Base-by-base conservation (phyloP, 2,113 vertebrate genomes). In the Tetrax tetrax region DNA sequence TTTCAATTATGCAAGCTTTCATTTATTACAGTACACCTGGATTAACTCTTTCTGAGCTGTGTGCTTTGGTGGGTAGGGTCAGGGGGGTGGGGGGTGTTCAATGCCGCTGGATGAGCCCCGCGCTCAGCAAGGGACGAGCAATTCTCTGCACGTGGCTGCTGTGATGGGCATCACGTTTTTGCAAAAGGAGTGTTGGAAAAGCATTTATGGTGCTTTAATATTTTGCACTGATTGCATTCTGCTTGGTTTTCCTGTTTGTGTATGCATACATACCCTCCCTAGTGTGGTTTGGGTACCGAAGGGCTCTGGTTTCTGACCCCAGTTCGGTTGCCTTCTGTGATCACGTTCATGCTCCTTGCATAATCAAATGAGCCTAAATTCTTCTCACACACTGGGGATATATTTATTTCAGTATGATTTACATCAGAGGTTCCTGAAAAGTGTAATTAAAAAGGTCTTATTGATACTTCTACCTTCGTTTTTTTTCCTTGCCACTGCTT, bases 1-100 rank as follows among this genome's bases (percentile, higher is more conserved):
- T 97, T 95, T 96, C 90, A 94, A 95, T 96, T 92, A 94, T 61
- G 85, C 47, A 83, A 83, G 91, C 53, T 94, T 95, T 91, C 85
- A 81, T 56, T 92, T 93, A 72, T 79, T 92, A 54, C 6, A 43
- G 54, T 17, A 47, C 18, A 96, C 94, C 94, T 95, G 77, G 68
- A 61, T 94, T 92, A 94, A 95, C 94, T 92, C 83, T 89, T 94
- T 4, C 35, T 16, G 13, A 84, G 53, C 33, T 20, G 33, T 2
- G 4, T 80, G 29, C 14, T 47, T 35, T 16, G 43, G 31, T 15
- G 24, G 77, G 54, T 14, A 38, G 35, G n/a, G 51, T 8, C 1
- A 15, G 41, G 50, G 37, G 76, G 7, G 1, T 15, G 41, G 24
- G 10, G 18, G 10, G 2, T 8, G 18, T 57, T 83, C 28, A 20